Evolutionary conservation across 2,797 vertebrate species (phyloP).

Genomic region (Sebastes iracundus): DNA sequence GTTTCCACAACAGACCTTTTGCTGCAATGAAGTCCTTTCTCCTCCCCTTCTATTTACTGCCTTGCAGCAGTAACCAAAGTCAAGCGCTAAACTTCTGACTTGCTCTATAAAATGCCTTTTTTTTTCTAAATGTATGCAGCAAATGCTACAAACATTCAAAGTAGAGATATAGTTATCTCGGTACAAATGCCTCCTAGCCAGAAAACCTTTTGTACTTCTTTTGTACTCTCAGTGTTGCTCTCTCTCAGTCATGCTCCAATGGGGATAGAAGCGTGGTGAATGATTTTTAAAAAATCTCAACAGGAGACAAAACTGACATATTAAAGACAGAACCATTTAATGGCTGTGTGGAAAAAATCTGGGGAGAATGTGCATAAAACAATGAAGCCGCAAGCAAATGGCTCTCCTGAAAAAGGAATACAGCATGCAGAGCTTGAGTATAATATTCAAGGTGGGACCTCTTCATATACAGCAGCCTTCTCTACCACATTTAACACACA

Average conservation of each 20-base stretch:
- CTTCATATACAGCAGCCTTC: not conserved
- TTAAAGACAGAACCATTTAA: constrained; percentile 50
- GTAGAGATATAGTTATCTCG: constrained; percentile 38
- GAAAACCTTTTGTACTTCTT: constrained; percentile 42
- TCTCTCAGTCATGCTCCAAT: constrained; percentile 41
- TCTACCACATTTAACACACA: constrained; percentile 4
- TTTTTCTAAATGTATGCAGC: constrained; percentile 5
- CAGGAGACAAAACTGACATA: constrained; percentile 53
- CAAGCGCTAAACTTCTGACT: constrained; percentile 4
- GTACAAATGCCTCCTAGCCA: constrained; percentile 62
- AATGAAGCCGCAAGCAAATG: constrained; percentile 31
- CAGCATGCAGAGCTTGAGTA: not conserved
- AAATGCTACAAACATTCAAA: constrained; percentile 39
- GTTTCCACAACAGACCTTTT: not conserved
- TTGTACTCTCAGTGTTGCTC: constrained; percentile 25
- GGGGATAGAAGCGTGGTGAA: constrained; percentile 58
- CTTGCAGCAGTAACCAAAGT: constrained; percentile 12
- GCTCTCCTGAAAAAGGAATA: constrained; percentile 12
- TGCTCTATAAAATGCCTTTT: constrained; percentile 25
- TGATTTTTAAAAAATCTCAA: constrained; percentile 46
- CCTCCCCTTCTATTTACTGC: not conserved
- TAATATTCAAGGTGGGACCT: constrained; percentile 21
- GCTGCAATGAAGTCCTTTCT: not conserved
- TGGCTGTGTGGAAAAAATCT: constrained; percentile 29
- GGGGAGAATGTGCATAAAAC: constrained; percentile 39